A percentile compares a stretch with the other conserved stretches of the same genome.
phyloP scores from a whole-genome alignment of 2,888 invertebrate genomes.

The Philereme vetulata region DNA sequence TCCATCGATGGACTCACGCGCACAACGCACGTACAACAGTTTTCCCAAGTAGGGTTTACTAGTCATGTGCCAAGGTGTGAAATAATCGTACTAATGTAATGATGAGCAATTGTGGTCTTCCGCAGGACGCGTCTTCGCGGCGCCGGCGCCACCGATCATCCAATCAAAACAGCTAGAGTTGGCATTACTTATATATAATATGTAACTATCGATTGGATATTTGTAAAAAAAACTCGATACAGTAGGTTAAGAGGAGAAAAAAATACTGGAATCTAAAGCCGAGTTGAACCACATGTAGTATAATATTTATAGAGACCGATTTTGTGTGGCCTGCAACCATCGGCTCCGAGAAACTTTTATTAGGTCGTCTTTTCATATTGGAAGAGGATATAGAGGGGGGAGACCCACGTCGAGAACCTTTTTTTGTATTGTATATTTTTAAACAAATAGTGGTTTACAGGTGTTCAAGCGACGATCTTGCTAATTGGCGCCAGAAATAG shows the following conservation, averaged over 20 bases:
- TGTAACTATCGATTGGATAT: background rate
- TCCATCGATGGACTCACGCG: no score
- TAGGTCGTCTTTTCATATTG: no score
- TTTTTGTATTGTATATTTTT: background rate
- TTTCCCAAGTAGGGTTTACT: background rate
- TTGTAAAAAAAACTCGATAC: background rate
- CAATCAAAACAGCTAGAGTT: constrained; percentile 24
- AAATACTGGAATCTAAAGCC: no score
- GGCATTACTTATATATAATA: background rate
- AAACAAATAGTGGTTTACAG: background rate
- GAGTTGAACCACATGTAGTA: no score
- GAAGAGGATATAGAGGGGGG: no score
- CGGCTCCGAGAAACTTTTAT: no score
- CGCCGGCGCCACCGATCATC: constrained; percentile 34
- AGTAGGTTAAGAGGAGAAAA: no score
- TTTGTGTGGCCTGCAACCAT: no score
- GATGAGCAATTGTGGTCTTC: constrained; percentile 36
- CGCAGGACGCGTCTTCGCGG: constrained; percentile 19
- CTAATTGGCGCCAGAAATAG: constrained; percentile 14
- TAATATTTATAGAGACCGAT: no score
- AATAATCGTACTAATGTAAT: constrained; percentile 28
- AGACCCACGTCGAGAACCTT: no score
- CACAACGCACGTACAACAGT: no score
- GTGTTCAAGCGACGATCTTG: no score
- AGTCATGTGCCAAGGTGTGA: constrained; percentile 27